A percentile compares a stretch with the other conserved stretches of the same genome.
phyloP scores from a whole-genome alignment of 35 echinoderm and acorn worm genomes.

The Acanthaster planci region DNA sequence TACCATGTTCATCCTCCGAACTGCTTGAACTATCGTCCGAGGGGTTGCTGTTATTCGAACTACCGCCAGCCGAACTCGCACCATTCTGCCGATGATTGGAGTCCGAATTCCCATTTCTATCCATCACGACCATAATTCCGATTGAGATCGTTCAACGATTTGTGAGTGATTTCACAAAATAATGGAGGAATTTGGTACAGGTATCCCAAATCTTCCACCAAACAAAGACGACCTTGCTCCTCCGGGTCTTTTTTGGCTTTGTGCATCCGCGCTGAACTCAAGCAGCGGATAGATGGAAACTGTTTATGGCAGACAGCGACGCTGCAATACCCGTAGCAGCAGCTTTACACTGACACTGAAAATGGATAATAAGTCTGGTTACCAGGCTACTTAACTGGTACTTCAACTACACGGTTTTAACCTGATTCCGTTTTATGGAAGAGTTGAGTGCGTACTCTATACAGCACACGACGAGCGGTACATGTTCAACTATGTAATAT shows the following conservation, averaged over 20 bases:
- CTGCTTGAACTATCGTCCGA: conserved; percentile 98
- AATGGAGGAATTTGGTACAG: not conserved
- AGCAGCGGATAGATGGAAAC: not conserved
- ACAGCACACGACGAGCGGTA: too few relatives aligned
- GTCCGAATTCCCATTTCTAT: conserved; percentile 90
- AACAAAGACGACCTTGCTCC: conserved; percentile 24
- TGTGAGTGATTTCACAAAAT: not conserved
- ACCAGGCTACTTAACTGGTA: too few relatives aligned
- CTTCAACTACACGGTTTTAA: not conserved
- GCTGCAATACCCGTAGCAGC: not conserved
- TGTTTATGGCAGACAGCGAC: not conserved
- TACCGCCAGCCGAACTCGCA: conserved; percentile 75
- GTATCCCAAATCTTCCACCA: conserved; percentile 17
- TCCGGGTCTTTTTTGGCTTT: not conserved
- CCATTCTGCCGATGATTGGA: conserved; percentile 87
- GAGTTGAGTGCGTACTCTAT: too few relatives aligned
- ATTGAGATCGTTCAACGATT: too few relatives aligned
- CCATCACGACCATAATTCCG: conserved; percentile 83
- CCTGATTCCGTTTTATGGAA: too few relatives aligned
- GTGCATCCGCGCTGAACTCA: not conserved
- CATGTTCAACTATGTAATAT: too few relatives aligned
- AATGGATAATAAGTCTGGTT: too few relatives aligned
- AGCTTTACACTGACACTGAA: too few relatives aligned
- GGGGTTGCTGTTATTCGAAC: conserved; percentile 89
- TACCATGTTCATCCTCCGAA: conserved; percentile 96